phyloP scores from a whole-genome alignment of 2,113 vertebrate species.

The Tupaia tana region DNA sequence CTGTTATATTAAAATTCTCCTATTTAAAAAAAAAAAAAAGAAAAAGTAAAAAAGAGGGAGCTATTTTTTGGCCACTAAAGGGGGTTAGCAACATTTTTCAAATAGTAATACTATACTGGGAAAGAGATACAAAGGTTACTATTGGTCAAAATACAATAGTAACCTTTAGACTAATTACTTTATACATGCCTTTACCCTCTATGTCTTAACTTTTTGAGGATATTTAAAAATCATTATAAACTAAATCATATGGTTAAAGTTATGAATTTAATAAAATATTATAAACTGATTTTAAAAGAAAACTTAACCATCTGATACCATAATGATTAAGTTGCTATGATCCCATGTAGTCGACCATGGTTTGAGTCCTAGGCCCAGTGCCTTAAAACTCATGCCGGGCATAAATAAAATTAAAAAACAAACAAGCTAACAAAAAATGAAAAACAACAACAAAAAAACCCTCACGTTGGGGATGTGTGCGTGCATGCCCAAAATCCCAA shows the following conservation, averaged over 20 bases:
- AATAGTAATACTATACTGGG: not conserved
- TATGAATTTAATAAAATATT: slow-evolving; percentile 36
- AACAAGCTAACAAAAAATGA: no score
- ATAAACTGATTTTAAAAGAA: not conserved
- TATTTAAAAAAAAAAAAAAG: not conserved
- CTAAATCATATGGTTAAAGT: slow-evolving; percentile 34
- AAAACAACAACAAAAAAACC: no score
- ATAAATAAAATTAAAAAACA: no score
- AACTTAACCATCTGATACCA: not conserved
- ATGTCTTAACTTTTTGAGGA: slow-evolving; percentile 26
- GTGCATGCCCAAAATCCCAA: no score
- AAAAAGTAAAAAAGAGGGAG: not conserved
- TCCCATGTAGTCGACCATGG: no score
- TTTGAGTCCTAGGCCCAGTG: no score
- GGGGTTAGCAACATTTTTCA: slow-evolving; percentile 61
- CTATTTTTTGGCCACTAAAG: slow-evolving; percentile 81
- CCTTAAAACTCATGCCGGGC: no score
- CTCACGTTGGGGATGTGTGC: no score
- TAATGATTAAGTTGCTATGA: no score
- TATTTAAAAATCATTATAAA: slow-evolving; percentile 26
- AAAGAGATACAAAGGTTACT: slow-evolving; percentile 84
- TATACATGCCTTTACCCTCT: slow-evolving; percentile 6
- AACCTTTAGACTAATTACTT: slow-evolving; percentile 80
- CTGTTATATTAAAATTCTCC: not conserved
- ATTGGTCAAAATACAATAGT: slow-evolving; percentile 86